These are phyloP conservation scores for Bujurquina vittata DNA, from an alignment of 2,113 vertebrate species.

Conservation along the genomic window DNA sequence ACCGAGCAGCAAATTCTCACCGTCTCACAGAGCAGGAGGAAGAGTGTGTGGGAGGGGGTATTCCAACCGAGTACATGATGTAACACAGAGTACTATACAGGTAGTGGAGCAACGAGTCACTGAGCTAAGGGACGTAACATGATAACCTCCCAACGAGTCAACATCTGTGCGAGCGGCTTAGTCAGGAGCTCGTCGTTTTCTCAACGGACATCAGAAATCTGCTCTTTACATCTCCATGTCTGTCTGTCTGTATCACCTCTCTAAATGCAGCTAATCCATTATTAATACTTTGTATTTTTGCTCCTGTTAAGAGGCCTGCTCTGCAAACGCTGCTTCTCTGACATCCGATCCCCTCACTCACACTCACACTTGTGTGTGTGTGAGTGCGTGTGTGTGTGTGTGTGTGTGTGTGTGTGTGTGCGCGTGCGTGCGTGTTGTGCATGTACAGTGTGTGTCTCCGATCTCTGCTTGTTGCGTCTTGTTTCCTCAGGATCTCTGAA, in stretches of 20 bases:
- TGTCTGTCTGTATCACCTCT: background rate
- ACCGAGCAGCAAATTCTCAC: background rate
- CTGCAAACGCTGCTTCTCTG: constrained; percentile 47
- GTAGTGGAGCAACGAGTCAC: constrained; percentile 60
- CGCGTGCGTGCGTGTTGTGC: constrained; percentile 17
- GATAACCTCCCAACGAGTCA: constrained; percentile 21
- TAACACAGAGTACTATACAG: constrained; percentile 38
- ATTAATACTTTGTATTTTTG: constrained; percentile 65
- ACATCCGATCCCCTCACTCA: constrained; percentile 46
- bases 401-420: constrained; percentile 26
- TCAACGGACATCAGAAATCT: background rate
- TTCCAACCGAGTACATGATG: constrained; percentile 52
- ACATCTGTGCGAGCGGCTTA: background rate
- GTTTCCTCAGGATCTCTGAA: constrained; percentile 33
- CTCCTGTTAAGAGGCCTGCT: constrained; percentile 36
- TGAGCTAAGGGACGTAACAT: constrained; percentile 32
- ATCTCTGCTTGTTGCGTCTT: constrained; percentile 37
- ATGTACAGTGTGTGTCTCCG: constrained; percentile 1
- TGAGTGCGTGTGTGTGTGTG: constrained; percentile 23
- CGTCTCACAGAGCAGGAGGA: constrained; percentile 15
- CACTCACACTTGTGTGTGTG: background rate
- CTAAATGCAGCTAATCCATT: constrained; percentile 66
- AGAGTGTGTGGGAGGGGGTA: constrained; percentile 61
- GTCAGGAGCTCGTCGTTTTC: background rate
- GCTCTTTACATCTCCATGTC: background rate